Conservation (phyloP, 2,797 vertebrate species). For the Phataginus tricuspis region DNA sequence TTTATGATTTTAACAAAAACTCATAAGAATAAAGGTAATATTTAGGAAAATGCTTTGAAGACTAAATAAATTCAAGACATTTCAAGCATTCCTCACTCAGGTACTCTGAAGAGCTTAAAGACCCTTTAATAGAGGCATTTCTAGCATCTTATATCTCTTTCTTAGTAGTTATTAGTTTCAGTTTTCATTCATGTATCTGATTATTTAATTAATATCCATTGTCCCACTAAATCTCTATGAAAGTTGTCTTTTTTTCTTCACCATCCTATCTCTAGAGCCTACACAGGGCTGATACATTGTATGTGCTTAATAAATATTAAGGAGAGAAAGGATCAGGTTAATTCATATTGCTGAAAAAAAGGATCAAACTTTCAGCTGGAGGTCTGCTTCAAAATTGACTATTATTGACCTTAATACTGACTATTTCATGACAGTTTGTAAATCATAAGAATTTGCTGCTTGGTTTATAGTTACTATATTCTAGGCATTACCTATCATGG, state of each 20-base stretch:
- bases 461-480: constrained; percentile 15
- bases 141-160: constrained; percentile 7
- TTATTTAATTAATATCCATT: constrained; percentile 27
- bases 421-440: constrained; percentile 36
- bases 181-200: constrained; percentile 10
- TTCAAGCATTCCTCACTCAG: background rate
- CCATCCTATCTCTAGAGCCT: background rate
- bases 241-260: constrained; percentile 30
- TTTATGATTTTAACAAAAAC: constrained; percentile 28
- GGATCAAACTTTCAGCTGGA: background rate
- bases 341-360: constrained; percentile 17
- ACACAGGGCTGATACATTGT: background rate
- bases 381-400: background rate
- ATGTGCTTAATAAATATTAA: constrained; percentile 40
- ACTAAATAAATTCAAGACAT: constrained; percentile 29
- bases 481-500: background rate
- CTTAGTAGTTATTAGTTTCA: constrained; percentile 30
- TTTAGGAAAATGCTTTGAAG: background rate
- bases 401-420: background rate
- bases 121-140: constrained; percentile 4
- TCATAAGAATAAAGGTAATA: constrained; percentile 9
- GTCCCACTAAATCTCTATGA: background rate
- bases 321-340: background rate
- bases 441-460: background rate
- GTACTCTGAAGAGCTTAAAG: background rate